These are phyloP conservation scores for Elgaria multicarinata DNA, from an alignment of 2,113 vertebrate species.

Conservation along the genomic window DNA sequence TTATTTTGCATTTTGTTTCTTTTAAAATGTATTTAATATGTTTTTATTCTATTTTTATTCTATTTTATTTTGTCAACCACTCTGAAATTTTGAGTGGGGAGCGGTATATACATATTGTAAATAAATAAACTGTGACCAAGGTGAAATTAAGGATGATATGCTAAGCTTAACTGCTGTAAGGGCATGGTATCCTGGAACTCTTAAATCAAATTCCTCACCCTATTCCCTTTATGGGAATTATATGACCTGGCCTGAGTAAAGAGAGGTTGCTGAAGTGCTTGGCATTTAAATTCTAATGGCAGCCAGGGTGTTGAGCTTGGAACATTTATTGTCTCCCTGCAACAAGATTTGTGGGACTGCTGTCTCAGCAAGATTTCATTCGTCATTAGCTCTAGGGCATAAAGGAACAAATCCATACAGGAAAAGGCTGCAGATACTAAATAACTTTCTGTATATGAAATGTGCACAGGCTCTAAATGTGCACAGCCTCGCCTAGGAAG, in stretches of 20 bases:
- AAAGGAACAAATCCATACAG: constrained; percentile 47
- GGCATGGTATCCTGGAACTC: background rate
- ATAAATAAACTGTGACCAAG: background rate
- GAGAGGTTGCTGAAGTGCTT: background rate
- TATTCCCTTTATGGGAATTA: background rate
- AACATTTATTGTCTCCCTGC: constrained; percentile 17
- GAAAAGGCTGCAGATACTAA: constrained; percentile 45
- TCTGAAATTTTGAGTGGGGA: no score
- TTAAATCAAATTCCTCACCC: background rate
- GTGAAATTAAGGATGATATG: no score
- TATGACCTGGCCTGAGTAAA: background rate
- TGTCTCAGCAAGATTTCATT: constrained; percentile 57
- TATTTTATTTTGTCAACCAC: no score
- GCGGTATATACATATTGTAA: no score
- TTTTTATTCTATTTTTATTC: no score
- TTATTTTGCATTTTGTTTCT: no score
- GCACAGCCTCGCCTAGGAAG: constrained; percentile 41
- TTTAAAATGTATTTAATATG: no score
- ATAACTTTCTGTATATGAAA: constrained; percentile 42
- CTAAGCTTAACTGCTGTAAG: background rate
- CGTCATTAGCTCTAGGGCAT: constrained; percentile 8
- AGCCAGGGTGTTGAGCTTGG: constrained; percentile 23
- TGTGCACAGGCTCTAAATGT: background rate
- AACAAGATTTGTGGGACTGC: constrained; percentile 8
- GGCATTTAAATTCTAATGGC: background rate